Conservation (phyloP, 2,797 vertebrate genomes). For the Karalla daura region DNA sequence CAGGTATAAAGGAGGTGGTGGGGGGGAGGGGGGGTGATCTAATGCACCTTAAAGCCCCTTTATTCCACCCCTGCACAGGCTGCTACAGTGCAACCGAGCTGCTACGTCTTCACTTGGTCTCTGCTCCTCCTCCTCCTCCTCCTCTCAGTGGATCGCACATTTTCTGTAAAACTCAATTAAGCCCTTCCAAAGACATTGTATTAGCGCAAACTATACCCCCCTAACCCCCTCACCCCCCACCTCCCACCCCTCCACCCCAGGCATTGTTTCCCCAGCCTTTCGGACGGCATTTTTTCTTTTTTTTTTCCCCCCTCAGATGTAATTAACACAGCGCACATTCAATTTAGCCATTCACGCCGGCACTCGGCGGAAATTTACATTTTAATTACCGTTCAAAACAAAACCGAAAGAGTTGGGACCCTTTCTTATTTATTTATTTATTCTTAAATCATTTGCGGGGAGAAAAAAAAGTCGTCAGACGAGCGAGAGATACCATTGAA, state of each 20-base stretch:
- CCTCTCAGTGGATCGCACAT: background rate
- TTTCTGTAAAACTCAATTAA: constrained; percentile 8
- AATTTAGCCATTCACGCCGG: background rate
- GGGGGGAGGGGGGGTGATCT: too few relatives aligned
- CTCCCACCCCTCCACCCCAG: too few relatives aligned
- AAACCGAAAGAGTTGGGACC: background rate
- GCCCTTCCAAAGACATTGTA: background rate
- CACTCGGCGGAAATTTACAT: background rate
- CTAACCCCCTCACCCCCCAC: too few relatives aligned
- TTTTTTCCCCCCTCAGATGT: background rate
- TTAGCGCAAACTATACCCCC: background rate
- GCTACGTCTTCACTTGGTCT: constrained; percentile 1
- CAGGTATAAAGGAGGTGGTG: constrained; percentile 41
- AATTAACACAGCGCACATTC: constrained; percentile 13
- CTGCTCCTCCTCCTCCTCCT: background rate
- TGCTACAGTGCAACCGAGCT: constrained; percentile 4
- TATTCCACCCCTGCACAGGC: background rate
- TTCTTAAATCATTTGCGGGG: too few relatives aligned
- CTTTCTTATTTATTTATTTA: background rate
- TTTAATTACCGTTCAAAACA: background rate
- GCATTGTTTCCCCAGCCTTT: background rate
- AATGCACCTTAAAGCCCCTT: constrained; percentile 26
- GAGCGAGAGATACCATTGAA: constrained; percentile 1
- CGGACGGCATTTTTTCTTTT: background rate
- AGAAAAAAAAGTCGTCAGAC: too few relatives aligned